A percentile compares a stretch with the other conserved stretches of the same genome.
These are phyloP conservation scores for Sus scrofa DNA, from an alignment of 2,113 vertebrate genomes.

Conservation along the genomic window T2T-Sscrofa CM000830.6:99887501-99888000, in stretches of 20 bases:
- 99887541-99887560: not conserved
- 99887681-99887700: not conserved
- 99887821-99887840: too few species aligned
- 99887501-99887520: not conserved
- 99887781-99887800: too few species aligned
- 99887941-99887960: not conserved
- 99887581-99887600: not conserved
- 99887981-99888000: not conserved
- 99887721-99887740: too few species aligned
- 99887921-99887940: not conserved
- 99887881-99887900: slow-evolving; percentile 23
- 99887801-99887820: too few species aligned
- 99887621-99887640: not conserved
- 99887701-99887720: not conserved
- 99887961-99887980: not conserved
- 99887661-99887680: not conserved
- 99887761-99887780: too few species aligned
- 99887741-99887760: too few species aligned
- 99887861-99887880: too few species aligned
- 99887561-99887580: not conserved
- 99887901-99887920: not conserved
- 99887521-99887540: not conserved
- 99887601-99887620: not conserved
- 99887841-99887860: too few species aligned
- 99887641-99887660: not conserved